Conservation (phyloP, 1,140 invertebrate genomes). For the Xylocopa sonorina region DNA sequence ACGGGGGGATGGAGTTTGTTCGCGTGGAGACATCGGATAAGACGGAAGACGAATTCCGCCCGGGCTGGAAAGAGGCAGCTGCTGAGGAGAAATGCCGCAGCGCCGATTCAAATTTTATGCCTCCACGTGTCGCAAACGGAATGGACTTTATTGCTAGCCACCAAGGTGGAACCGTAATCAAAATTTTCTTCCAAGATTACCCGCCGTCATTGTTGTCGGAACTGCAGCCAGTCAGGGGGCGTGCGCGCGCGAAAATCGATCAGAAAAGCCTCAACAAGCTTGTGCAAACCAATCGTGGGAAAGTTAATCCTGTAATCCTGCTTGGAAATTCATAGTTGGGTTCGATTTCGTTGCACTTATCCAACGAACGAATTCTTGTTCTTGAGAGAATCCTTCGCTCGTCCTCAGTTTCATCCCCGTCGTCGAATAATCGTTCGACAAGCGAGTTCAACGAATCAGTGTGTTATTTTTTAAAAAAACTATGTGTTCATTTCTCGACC, state of each 20-base stretch:
- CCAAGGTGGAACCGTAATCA: not conserved
- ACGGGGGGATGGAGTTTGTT: not conserved
- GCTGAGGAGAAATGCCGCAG: not conserved
- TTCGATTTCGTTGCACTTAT: not conserved
- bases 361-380: not conserved
- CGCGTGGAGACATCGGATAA: not conserved
- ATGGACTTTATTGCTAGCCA: slow-evolving; percentile 7
- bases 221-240: too few species aligned
- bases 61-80: not conserved
- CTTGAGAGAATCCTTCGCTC: not conserved
- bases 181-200: not conserved
- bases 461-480: slow-evolving; percentile 14
- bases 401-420: not conserved
- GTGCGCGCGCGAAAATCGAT: too few species aligned
- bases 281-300: not conserved
- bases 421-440: not conserved
- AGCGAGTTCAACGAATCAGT: not conserved
- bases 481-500: not conserved
- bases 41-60: not conserved
- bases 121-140: not conserved
- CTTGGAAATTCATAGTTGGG: not conserved
- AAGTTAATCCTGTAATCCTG: not conserved
- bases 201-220: too few species aligned
- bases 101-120: not conserved
- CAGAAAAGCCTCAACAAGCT: not conserved